These are phyloP conservation scores for Panurus biarmicus DNA, from an alignment of 2,113 vertebrate species.

Conservation along the genomic window DNA sequence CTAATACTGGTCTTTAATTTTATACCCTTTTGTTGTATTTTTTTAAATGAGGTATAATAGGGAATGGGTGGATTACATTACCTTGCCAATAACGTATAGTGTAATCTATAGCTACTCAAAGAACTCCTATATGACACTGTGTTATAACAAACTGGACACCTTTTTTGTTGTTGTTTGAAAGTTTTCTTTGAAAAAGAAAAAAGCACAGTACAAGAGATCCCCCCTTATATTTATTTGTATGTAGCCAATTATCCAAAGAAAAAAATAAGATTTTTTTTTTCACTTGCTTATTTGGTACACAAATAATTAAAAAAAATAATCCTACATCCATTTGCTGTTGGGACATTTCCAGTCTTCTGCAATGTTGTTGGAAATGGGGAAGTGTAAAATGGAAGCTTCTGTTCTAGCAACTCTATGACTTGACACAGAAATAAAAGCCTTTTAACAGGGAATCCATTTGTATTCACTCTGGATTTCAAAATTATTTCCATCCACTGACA, in stretches of 20 bases:
- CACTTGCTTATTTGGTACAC: not conserved
- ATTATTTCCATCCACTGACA: constrained; percentile 55
- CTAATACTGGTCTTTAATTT: not conserved
- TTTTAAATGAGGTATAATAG: not conserved
- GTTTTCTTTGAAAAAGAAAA: not conserved
- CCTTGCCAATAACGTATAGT: not conserved
- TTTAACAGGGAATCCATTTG: constrained; percentile 51
- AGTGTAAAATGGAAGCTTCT: constrained; percentile 43
- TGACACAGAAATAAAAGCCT: constrained; percentile 25
- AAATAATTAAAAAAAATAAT: not conserved
- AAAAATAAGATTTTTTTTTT: not conserved
- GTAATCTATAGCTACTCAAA: not conserved
- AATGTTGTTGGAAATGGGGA: not conserved
- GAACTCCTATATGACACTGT: not conserved
- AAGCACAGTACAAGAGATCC: not conserved
- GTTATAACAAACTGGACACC: not conserved
- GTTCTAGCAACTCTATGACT: constrained; percentile 3
- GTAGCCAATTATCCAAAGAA: not conserved
- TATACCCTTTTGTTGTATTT: not conserved
- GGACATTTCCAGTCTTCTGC: constrained; percentile 7
- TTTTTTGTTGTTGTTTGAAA: not conserved
- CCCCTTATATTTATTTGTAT: not conserved
- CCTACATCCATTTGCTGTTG: not conserved
- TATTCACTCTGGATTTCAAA: constrained; percentile 45
- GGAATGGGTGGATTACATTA: not conserved